Evolutionary conservation across 1,140 invertebrate species (phyloP), one percentile per base, ranked within the genome.

Genomic region (Muscidifurax raptorellus): DNA sequence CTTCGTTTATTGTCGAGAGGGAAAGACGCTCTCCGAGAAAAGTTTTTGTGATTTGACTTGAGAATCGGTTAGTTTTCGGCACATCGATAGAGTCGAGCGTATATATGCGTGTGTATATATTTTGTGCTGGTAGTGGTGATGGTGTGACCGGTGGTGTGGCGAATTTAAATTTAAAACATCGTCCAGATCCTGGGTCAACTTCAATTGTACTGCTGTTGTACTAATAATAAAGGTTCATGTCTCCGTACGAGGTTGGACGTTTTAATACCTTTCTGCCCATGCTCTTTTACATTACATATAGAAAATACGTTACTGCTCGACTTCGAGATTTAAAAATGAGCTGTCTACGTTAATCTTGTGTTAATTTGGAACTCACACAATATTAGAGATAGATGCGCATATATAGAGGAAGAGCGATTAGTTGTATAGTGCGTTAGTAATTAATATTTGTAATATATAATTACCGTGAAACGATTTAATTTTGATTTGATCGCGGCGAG

Each of bases 171-270:
- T 32, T n/a, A 36, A 72, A 32, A 15, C 69, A 18, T 18, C 27
- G 22, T 44, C 36, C 36, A 22, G 66, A 83, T 83, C 25, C 25
- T 52, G 18, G 22, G 18, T n/a, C 32, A 30, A 52, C 44, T 72
- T 27, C 5, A 47, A 78, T 47, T 72, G 40, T 52, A 28, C 71
- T 67, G 71, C n/a, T n/a, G n/a, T 82, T 82, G 44, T 82, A 82
- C 71, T 74, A 27, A 67, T 75, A 27, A 47, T n/a, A 59, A 66
- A 75, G 30, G 72, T 82, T 22, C 52, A 64, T n/a, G n/a, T 83
- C 25, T 52, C 10, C 64, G 18, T 10, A n/a, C 52, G 52, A 75
- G 18, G 52, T 77, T 78, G 36, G 10, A 75, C 25, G 27, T 82
- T 76, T 76, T 67, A 44, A 76, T 64, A 64, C 27, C 28, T 81